phyloP scores from a whole-genome alignment of 2,888 invertebrate species.

The Callyntrura sp. region DNA sequence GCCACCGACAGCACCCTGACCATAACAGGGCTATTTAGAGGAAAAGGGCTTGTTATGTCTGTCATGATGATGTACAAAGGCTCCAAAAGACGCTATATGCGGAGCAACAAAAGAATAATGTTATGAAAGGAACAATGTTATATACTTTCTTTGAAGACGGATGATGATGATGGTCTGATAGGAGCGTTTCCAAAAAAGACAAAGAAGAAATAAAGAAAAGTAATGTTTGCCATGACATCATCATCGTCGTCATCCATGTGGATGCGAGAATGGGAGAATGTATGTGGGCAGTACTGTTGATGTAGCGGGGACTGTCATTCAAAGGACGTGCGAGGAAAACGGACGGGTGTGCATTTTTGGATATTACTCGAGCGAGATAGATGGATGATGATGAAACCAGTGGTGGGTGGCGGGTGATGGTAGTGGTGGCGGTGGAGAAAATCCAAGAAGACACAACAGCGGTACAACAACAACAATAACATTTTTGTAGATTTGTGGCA shows the following conservation, averaged over 20 bases:
- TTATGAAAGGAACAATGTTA: too few species aligned
- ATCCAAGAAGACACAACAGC: conserved; percentile 40
- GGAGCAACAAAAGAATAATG: not conserved
- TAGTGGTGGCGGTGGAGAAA: too few species aligned
- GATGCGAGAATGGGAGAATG: not conserved
- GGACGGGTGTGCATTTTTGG: conserved; percentile 37
- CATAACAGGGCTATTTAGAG: too few species aligned
- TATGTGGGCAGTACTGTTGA: too few species aligned
- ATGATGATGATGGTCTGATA: conserved; percentile 48
- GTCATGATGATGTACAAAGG: too few species aligned
- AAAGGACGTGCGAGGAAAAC: conserved; percentile 62
- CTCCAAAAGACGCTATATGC: too few species aligned
- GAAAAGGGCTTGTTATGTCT: too few species aligned
- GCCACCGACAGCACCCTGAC: conserved; percentile 3
- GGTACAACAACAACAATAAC: not conserved
- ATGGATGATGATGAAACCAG: conserved; percentile 48
- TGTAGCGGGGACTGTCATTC: conserved; percentile 64
- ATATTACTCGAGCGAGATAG: conserved; percentile 55
- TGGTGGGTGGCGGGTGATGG: too few species aligned
- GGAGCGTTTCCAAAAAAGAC: conserved; percentile 49
- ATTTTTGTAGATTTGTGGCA: conserved; percentile 47
- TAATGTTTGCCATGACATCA: conserved; percentile 63
- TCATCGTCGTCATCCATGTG: conserved; percentile 48
- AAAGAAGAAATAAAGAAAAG: conserved; percentile 16
- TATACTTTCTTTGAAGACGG: conserved; percentile 4